Conservation (phyloP, 2,113 vertebrate species). For the Bungarus multicinctus region DNA sequence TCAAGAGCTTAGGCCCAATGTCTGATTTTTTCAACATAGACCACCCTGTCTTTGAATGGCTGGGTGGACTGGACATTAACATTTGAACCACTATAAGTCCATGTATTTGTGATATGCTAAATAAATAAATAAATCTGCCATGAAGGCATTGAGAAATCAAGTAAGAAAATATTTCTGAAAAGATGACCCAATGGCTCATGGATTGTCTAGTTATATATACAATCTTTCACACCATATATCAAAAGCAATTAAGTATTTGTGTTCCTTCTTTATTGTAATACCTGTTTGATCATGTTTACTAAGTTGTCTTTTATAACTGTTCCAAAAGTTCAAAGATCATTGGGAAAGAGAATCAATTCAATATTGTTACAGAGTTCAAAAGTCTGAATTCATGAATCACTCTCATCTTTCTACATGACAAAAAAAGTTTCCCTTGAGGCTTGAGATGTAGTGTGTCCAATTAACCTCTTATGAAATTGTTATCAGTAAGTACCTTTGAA, state of each 20-base stretch:
- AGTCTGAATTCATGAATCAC: background rate
- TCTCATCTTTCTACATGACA: background rate
- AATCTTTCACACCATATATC: background rate
- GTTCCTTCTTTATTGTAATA: background rate
- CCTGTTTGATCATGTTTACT: background rate
- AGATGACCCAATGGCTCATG: background rate
- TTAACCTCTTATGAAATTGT: background rate
- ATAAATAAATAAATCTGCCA: background rate
- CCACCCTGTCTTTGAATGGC: too few relatives aligned
- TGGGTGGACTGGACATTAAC: too few relatives aligned
- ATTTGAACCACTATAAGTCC: too few relatives aligned
- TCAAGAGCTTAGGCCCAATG: too few relatives aligned
- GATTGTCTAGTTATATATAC: background rate
- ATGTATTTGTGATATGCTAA: too few relatives aligned
- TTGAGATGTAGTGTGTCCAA: background rate
- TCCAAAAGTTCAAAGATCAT: background rate
- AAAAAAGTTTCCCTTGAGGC: background rate
- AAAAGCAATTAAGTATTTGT: background rate
- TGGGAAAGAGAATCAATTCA: background rate
- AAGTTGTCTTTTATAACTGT: background rate
- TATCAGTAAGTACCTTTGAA: background rate
- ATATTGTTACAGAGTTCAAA: background rate
- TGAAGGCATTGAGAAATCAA: background rate
- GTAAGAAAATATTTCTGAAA: background rate
- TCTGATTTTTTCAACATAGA: too few relatives aligned